phyloP scores from a whole-genome alignment of 2,113 vertebrate genomes.

The Fregata magnificens region DNA sequence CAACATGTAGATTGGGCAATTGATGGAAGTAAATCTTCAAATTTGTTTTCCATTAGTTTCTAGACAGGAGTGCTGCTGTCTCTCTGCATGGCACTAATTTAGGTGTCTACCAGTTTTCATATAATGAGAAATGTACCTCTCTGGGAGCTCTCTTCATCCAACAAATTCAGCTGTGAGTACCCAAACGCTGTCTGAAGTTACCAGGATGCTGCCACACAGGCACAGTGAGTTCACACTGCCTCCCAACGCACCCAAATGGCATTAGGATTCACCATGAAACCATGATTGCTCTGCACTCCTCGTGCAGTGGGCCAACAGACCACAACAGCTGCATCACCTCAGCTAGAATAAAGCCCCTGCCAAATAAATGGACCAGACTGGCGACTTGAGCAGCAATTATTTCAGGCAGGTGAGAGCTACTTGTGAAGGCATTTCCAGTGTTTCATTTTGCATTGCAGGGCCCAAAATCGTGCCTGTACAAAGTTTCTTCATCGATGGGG shows the following conservation, averaged over 20 bases:
- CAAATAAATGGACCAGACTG: neutral
- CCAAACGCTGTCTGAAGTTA: neutral
- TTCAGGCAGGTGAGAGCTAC: neutral
- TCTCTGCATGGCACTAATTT: neutral
- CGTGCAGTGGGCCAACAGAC: too few species aligned
- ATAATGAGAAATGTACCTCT: neutral
- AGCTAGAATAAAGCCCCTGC: neutral
- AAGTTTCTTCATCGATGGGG: neutral
- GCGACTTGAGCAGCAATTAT: neutral
- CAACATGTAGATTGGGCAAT: neutral
- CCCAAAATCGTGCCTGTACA: accelerated
- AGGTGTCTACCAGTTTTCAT: neutral
- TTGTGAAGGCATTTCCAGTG: neutral
- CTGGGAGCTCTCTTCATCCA: neutral
- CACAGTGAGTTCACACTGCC: neutral
- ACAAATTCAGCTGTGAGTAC: neutral
- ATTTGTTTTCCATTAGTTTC: neutral
- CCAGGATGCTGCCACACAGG: neutral
- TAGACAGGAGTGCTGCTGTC: neutral
- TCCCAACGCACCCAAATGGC: neutral
- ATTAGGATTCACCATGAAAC: neutral
- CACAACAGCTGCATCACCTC: neutral
- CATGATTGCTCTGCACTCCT: neutral
- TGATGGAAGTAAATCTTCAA: neutral
- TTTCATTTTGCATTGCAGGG: neutral